Evolutionary conservation across 2,888 invertebrate species (phyloP), one percentile per base, ranked within the genome.

Genomic region (Spilarctia lutea): DNA sequence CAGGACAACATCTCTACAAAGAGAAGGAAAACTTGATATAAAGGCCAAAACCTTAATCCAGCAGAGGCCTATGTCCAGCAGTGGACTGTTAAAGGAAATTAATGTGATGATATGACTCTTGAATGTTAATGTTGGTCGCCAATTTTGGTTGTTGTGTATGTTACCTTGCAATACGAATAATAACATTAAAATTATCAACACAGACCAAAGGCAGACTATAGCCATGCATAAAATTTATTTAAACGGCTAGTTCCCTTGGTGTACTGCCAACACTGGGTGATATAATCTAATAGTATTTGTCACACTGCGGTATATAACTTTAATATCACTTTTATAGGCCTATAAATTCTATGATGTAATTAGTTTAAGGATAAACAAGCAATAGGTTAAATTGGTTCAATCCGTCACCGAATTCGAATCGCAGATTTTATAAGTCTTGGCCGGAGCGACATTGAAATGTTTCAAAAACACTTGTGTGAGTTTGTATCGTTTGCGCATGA

Each of bases 201-300:
- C 65, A 69, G 35, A 8, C 66, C 56, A 67, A 74, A 68, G 73
- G 20, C 33, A 70, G 60, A 48, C 72, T 66, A 75, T 71, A 75
- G 45, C 35, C 33, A 65, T 68, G 65, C 73, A 69, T 74, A 71
- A 35, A 71, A 69, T 81, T 65, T 33, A 71, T 66, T 39, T 74
- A 79, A 74, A 60, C 20, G 73, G 72, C 20, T 33, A 65, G 42
- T 73, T 65, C 56, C 77, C 72, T 83, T 84, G 84, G 83, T 75
- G 18, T 56, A 16, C 18, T 75, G 84, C 83, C 83, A 83, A 84
- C 77, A 72, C 45, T 30, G 68, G 45, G 48, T 72, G 65, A 78
- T 68, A 75, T 76, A 73, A 83, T 82, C 20, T 48, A 56, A 52
- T 30, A 20, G n/a, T 20, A 60, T 76, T 81, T 71, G 71, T 73